phyloP scores from a whole-genome alignment of 1,140 invertebrate species.

The Chionoecetes opilio region DNA sequence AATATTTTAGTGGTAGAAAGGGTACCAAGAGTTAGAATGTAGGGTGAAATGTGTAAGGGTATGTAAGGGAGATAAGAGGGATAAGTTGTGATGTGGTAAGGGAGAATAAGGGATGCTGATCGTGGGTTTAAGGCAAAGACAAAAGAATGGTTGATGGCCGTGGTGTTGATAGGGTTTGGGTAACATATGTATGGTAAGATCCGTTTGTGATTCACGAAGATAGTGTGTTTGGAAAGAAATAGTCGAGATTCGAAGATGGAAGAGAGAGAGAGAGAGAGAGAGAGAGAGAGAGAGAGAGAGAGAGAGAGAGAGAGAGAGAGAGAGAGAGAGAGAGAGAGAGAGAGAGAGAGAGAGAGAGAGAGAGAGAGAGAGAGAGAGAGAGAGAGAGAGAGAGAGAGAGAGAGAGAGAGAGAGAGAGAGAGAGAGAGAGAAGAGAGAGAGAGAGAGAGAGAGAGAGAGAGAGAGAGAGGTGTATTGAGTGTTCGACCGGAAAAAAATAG shows the following conservation, averaged over 20 bases:
- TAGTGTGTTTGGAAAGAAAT: neutral
- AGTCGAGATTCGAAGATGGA: neutral
- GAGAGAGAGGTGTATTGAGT: neutral
- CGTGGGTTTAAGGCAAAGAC: too few species aligned
- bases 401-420: neutral
- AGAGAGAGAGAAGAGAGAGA: neutral
- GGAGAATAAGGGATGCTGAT: too few species aligned
- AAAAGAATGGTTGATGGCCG: too few species aligned
- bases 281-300: neutral
- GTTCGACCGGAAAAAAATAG: too few species aligned
- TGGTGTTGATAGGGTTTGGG: too few species aligned
- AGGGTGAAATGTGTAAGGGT: neutral
- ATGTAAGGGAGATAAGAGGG: neutral
- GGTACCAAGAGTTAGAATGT: neutral
- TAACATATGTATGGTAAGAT: neutral
- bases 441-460: neutral
- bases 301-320: too few species aligned
- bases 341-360: neutral
- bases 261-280: neutral
- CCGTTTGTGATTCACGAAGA: neutral
- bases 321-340: too few species aligned
- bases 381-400: neutral
- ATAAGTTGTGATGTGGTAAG: neutral
- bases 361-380: conserved; percentile 25
- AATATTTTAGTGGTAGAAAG: neutral